Percentiles rank a stretch among this genome's conserved stretches.
phyloP scores from a whole-genome alignment of 2,113 vertebrate species.

The Onychostoma macrolepis region DNA sequence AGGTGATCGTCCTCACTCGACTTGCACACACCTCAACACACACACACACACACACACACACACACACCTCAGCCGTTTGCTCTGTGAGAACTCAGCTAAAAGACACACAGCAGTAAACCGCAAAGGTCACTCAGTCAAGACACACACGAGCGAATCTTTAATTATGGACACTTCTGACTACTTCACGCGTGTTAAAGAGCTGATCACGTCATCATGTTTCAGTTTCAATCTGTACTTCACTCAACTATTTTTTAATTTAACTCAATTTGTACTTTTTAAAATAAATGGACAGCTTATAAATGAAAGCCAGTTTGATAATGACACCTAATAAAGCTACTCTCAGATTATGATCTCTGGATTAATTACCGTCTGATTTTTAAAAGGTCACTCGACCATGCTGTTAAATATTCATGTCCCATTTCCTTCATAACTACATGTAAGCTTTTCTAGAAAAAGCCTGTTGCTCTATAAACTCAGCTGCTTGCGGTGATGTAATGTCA shows the following conservation, averaged over 20 bases:
- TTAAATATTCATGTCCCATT: neutral
- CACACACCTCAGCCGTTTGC: too few relatives aligned
- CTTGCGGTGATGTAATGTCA: neutral
- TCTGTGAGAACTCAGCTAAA: too few relatives aligned
- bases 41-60: constrained; percentile 39
- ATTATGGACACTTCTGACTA: too few relatives aligned
- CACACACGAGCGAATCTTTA: too few relatives aligned
- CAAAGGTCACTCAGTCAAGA: too few relatives aligned
- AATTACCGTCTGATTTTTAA: neutral
- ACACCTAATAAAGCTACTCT: neutral
- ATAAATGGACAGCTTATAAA: neutral
- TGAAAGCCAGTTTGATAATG: neutral
- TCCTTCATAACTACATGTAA: neutral
- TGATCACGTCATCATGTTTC: too few relatives aligned
- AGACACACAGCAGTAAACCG: too few relatives aligned
- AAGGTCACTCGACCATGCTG: neutral
- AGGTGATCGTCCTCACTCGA: constrained; percentile 78
- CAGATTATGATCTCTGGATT: neutral
- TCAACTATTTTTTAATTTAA: too few relatives aligned
- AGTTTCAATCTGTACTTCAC: too few relatives aligned
- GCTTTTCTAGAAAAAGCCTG: too few relatives aligned
- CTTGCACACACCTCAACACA: constrained; percentile 46
- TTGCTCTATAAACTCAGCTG: too few relatives aligned
- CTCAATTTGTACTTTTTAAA: neutral
- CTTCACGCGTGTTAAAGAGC: too few relatives aligned